Conservation (phyloP, 2,113 vertebrate species). For the Polyodon spathula region DNA sequence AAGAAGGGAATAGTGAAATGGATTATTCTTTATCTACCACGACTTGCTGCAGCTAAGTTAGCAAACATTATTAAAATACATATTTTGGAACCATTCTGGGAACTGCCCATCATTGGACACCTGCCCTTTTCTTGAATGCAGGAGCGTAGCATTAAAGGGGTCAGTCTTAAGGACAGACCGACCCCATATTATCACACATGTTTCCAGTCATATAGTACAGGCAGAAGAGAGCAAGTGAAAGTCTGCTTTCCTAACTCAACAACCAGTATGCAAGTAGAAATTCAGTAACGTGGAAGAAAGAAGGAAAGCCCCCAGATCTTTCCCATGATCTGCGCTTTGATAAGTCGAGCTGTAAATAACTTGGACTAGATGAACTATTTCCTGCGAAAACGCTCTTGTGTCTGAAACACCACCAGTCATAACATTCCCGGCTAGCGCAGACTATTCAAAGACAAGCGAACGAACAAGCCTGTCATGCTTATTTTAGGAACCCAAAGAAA, state of each 20-base stretch:
- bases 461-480: slow-evolving; percentile 14
- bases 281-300: slow-evolving; percentile 26
- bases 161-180: too few species aligned
- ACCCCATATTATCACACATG: neutral
- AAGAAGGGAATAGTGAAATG: too few species aligned
- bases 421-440: neutral
- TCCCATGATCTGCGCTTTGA: slow-evolving; percentile 34
- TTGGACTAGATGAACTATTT: slow-evolving; percentile 21
- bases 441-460: slow-evolving; percentile 1
- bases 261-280: neutral
- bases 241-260: neutral
- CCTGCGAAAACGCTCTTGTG: slow-evolving; percentile 12
- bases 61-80: too few species aligned
- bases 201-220: too few species aligned
- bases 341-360: slow-evolving; percentile 25
- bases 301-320: slow-evolving; percentile 30
- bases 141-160: too few species aligned
- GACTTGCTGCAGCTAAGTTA: too few species aligned
- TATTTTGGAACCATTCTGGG: too few species aligned
- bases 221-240: too few species aligned
- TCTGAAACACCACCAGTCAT: slow-evolving; percentile 5
- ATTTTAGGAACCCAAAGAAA: slow-evolving; percentile 18
- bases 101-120: too few species aligned
- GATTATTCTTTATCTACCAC: too few species aligned
- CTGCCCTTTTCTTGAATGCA: too few species aligned